Evolutionary conservation across 2,113 vertebrate species (phyloP), one percentile per base, ranked within the genome.

Genomic region (Rissa tridactyla): DNA sequence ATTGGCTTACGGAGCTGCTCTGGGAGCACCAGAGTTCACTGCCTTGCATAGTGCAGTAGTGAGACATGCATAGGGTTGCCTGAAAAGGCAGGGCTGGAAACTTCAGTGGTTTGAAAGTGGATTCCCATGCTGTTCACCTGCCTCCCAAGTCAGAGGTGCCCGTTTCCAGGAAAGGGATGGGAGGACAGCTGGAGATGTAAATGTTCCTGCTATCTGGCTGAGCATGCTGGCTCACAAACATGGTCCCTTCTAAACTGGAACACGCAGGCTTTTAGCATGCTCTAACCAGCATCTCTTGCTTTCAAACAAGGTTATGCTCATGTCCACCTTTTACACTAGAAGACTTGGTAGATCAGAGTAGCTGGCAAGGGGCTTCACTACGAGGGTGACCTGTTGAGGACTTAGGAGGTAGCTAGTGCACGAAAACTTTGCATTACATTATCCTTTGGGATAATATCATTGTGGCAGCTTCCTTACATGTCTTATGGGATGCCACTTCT

Each of bases 41-140:
- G 69, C 42, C 32, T 70, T 22, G 38, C 32, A 5, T 2, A 36
- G 23, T 8, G 23, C 17, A n/a, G 32, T 10, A 73, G 13, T 1
- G 1, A 66, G 78, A 47, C 32, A 29, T 13, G 10, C 0, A 0
- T 0, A 58, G 47, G 16, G 3, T 13, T 58, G 46, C 79, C 52
- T 76, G 42, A 66, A 79, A 47, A 82, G 49, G n/a, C 11, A 40
- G 9, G 4, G 26, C 38, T 79, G 2, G 15, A 72, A 81, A 72
- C 6, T 40, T 68, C 32, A 13, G 22, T 12, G 75, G 10, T 36
- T 71, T 42, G 8, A 38, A 75, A 64, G 26, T 5, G 21, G 22
- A 49, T 92, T 73, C 27, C 15, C 36, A 2, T 17, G 40, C n/a
- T 72, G 30, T 29, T 40, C 60, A 61, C 32, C 36, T 62, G 36